phyloP scores from a whole-genome alignment of 2,113 vertebrate genomes.

The Coptodon bakossiorum region DNA sequence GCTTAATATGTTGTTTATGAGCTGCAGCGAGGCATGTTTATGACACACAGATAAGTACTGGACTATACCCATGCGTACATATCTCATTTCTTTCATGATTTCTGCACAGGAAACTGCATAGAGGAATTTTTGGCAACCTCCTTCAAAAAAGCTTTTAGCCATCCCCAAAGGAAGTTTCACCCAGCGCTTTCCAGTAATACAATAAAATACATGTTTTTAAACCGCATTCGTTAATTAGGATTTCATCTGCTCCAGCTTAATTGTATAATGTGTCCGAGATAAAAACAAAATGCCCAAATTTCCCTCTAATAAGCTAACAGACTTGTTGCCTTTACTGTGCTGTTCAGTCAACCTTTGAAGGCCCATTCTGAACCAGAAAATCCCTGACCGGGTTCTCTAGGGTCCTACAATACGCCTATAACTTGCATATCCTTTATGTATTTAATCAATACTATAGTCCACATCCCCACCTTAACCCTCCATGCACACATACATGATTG shows the following conservation, averaged over 20 bases:
- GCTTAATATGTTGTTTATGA: neutral
- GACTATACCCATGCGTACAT: neutral
- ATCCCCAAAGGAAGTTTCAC: neutral
- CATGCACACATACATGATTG: neutral
- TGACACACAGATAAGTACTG: neutral
- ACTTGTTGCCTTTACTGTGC: neutral
- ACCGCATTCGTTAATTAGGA: neutral
- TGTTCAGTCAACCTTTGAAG: neutral
- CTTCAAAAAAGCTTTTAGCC: neutral
- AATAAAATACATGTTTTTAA: neutral
- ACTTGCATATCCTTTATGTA: neutral
- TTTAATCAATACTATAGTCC: neutral
- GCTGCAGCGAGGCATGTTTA: neutral
- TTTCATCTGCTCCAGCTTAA: neutral
- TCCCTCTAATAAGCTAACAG: neutral
- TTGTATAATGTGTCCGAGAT: neutral
- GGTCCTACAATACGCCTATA: neutral
- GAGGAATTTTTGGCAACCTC: neutral
- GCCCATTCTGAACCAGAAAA: neutral
- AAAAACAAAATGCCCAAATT: neutral
- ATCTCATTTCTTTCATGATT: neutral
- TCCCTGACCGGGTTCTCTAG: neutral
- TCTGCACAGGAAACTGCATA: neutral
- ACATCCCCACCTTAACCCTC: neutral
- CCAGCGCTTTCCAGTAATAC: neutral